These are phyloP conservation scores for Talpa occidentalis DNA, from an alignment of 2,113 vertebrate species.

Conservation along the genomic window DNA sequence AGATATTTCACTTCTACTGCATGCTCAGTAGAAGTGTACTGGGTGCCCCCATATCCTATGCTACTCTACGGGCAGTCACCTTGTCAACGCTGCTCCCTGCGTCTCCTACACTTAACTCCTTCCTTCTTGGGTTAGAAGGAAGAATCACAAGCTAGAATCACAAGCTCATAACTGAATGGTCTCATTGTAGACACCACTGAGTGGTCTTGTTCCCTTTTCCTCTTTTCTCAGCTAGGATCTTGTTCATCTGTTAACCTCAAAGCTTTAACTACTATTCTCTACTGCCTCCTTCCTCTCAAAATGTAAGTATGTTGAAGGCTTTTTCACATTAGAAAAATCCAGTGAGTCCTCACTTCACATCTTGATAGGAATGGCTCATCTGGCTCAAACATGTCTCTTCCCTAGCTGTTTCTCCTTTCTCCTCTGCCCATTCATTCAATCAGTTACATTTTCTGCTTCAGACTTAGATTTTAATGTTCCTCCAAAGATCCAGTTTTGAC, in stretches of 20 bases:
- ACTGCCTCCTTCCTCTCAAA: neutral
- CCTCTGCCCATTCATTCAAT: neutral
- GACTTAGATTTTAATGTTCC: conserved; percentile 1
- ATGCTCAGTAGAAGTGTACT: no score
- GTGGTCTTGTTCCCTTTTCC: neutral
- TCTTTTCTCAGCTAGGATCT: neutral
- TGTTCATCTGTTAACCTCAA: neutral
- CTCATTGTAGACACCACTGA: neutral
- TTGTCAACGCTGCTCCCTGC: neutral
- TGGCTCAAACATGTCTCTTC: no score
- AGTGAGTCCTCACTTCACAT: neutral
- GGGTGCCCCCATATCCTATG: no score
- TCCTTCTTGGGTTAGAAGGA: neutral
- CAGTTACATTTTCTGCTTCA: neutral
- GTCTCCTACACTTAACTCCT: neutral
- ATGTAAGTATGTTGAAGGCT: neutral
- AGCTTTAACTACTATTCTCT: neutral
- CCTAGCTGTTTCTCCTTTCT: neutral
- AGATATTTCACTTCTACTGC: neutral
- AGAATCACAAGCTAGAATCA: neutral
- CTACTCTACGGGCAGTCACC: neutral
- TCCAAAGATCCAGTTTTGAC: neutral
- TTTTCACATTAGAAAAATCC: neutral
- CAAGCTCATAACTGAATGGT: no score
- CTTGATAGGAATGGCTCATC: no score